Base-by-base conservation (phyloP, 1,140 invertebrate species). In the Drosophila asahinai region DNA sequence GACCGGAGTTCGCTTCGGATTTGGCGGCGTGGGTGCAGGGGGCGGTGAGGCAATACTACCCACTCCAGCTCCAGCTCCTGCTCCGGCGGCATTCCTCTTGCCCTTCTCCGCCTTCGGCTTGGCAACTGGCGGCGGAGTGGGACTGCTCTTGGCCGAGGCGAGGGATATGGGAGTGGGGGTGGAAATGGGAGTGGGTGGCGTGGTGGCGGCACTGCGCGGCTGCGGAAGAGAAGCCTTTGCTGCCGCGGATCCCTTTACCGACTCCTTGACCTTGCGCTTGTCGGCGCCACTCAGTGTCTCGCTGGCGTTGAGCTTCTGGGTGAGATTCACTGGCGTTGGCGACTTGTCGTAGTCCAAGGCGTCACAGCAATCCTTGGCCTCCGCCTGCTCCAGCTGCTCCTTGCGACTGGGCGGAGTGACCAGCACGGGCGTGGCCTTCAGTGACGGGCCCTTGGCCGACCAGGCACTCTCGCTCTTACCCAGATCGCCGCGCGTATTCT, bases 391-490 rank as follows among this genome's bases (percentile, higher is more conserved):
- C 30, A 38, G 49, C 22, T 66, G 77, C 25, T 40, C 71, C 54
- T 64, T 64, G 47, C 75, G 52, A 47, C 8, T 36, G 30, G 73
- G 25, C 19, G 25, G 66, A 14, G 61, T 81, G 7, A 83, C 82
- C 62, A 92, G 65, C 12, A 93, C 92, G 0, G 92, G 91, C 1
- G 86, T 93, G 6, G 92, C 92, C 73, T 93, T 93, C 4, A 93
- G 48, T 0, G 92, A 93, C 0, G 92, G 92, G 0, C 92, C 92
- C 60, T 93, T 93, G 30, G 84, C 89, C 2, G 92, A 93, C 92
- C 92, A 93, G 36, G 91, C 87, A 22, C 92, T 93, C 71, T 93
- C 92, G 43, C 84, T 91, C 36, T 92, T 92, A 25, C 82, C 92
- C 4, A 89, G 67, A 51, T 91, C 84, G 0, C 77, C 82, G 9